Conservation (phyloP, 2,888 invertebrate genomes). For the Leptogaster cylindrica region DNA sequence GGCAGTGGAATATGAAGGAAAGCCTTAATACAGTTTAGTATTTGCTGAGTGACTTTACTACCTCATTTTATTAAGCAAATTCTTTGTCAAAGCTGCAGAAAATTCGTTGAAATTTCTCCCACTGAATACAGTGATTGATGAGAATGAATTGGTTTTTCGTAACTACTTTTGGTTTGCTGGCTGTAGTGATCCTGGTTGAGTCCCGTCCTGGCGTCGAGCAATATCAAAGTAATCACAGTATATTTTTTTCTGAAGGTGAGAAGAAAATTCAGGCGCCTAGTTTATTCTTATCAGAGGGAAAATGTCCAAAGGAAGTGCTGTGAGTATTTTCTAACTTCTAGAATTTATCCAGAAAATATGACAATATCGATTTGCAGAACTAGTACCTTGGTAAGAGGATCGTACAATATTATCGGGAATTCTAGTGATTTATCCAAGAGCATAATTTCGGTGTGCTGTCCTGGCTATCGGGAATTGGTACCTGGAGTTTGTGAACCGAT, state of each 20-base stretch:
- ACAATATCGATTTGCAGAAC: background rate
- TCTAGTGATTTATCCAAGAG: constrained; percentile 68
- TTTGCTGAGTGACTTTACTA: too few species aligned
- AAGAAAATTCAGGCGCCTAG: background rate
- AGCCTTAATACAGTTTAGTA: too few species aligned
- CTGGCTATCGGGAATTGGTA: constrained; percentile 65
- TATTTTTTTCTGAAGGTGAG: background rate
- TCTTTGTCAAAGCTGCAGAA: too few species aligned
- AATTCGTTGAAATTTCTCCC: too few species aligned
- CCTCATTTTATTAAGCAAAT: too few species aligned
- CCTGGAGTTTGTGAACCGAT: constrained; percentile 53
- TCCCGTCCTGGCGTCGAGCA: constrained; percentile 18
- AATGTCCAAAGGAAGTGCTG: background rate
- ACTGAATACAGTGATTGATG: too few species aligned
- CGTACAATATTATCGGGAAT: constrained; percentile 52
- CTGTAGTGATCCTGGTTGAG: too few species aligned
- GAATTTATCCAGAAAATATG: background rate
- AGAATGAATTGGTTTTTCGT: too few species aligned
- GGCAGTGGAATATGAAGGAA: too few species aligned
- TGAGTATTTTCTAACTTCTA: background rate
- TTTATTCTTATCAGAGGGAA: background rate
- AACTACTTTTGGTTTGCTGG: too few species aligned
- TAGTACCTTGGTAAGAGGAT: background rate
- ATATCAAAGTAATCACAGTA: constrained; percentile 9
- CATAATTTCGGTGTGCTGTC: constrained; percentile 73